Percentiles rank a stretch among this genome's conserved stretches.
phyloP scores from a whole-genome alignment of 1,140 invertebrate species.

The Diorhabda carinulata region DNA sequence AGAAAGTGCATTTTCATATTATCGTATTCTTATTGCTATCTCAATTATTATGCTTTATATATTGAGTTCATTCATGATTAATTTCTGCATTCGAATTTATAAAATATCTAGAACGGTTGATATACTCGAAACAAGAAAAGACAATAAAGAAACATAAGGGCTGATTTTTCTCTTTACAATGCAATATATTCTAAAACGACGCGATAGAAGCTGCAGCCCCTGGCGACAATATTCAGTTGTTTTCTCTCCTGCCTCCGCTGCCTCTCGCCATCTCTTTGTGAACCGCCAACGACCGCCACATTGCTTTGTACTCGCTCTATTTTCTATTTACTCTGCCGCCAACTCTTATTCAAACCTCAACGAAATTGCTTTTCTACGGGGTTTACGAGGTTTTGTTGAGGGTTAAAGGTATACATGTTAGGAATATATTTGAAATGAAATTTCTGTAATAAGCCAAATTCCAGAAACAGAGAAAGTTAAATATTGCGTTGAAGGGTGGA shows the following conservation, averaged over 20 bases:
- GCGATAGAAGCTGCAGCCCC: neutral
- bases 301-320: constrained; percentile 2
- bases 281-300: neutral
- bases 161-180: neutral
- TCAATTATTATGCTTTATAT: no score
- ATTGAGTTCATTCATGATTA: no score
- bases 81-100: no score
- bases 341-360: constrained; percentile 2
- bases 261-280: neutral
- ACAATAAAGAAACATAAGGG: neutral
- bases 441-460: neutral
- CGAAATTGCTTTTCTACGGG: constrained; percentile 1
- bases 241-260: neutral
- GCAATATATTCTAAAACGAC: constrained; percentile 2
- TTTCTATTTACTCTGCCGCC: neutral
- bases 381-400: neutral
- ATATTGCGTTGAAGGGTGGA: no score
- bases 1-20: no score
- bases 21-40: no score
- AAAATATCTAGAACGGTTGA: no score
- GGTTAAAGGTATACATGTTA: neutral
- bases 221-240: constrained; percentile 1
- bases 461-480: no score
- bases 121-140: neutral
- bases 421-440: neutral